Percentiles rank a stretch among this genome's conserved stretches.
phyloP scores from a whole-genome alignment of 2,888 invertebrate genomes.

The Neoscelio sp. region DNA sequence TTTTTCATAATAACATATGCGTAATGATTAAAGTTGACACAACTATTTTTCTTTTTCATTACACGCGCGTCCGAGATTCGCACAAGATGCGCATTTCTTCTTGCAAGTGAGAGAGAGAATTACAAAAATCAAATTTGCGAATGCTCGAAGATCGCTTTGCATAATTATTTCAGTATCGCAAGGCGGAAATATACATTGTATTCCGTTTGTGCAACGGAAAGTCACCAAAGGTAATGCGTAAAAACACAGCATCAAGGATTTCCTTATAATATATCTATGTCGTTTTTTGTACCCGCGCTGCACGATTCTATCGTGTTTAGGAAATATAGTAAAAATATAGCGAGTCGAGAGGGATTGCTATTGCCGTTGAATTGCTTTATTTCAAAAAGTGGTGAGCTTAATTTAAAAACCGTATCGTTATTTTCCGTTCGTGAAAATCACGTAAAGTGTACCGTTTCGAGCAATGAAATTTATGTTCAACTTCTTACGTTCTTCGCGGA shows the following conservation, averaged over 20 bases:
- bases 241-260: constrained; percentile 64
- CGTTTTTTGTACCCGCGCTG: constrained; percentile 50
- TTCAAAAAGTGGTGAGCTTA: neutral
- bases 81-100: no score
- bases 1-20: constrained; percentile 56
- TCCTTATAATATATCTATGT: constrained; percentile 66
- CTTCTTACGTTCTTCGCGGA: constrained; percentile 27
- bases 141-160: no score
- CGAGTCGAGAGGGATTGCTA: constrained; percentile 42
- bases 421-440: no score
- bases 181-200: constrained; percentile 32
- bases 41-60: constrained; percentile 54
- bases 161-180: neutral
- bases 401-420: no score
- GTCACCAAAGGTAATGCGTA: constrained; percentile 54
- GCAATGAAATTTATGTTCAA: constrained; percentile 36
- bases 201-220: constrained; percentile 48
- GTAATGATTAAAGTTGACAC: constrained; percentile 44
- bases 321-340: constrained; percentile 51
- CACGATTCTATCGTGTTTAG: constrained; percentile 62
- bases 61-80: constrained; percentile 9
- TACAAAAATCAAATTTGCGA: no score
- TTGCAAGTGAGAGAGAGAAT: no score
- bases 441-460: no score
- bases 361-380: neutral